Conservation (phyloP, 2,797 vertebrate species). For the Lutjanus argentimaculatus region DNA sequence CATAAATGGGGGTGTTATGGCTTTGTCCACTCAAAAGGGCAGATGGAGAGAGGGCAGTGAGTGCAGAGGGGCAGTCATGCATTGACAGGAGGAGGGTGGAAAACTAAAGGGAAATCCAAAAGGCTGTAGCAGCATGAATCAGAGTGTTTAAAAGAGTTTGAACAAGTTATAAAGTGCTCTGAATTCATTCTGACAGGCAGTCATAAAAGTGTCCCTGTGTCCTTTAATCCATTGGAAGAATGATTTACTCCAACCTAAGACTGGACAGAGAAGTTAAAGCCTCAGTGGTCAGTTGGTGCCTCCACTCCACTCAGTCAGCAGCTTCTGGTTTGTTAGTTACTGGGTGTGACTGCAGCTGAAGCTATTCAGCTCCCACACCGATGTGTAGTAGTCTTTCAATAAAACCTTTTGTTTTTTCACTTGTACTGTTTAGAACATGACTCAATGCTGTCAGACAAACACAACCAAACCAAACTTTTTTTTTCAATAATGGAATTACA, state of each 20-base stretch:
- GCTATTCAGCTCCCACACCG: conserved; percentile 13
- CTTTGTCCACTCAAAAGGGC: conserved; percentile 67
- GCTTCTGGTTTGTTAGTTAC: conserved; percentile 8
- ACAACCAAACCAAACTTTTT: neutral
- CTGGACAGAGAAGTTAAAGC: neutral
- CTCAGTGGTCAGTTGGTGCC: conserved; percentile 1
- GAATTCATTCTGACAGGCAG: neutral
- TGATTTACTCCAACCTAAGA: conserved; percentile 9
- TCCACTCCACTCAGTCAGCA: conserved; percentile 12
- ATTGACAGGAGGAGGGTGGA: conserved; percentile 34
- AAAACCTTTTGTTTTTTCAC: neutral
- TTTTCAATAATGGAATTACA: neutral
- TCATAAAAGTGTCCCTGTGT: neutral
- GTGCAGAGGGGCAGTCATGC: conserved; percentile 52
- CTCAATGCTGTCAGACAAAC: neutral
- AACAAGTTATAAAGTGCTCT: conserved; percentile 30
- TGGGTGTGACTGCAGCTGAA: conserved; percentile 14
- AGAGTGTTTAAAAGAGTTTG: conserved; percentile 9
- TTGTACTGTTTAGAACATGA: neutral
- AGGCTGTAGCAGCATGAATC: conserved; percentile 7
- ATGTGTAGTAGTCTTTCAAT: neutral
- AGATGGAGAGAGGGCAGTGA: conserved; percentile 61
- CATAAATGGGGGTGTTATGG: conserved; percentile 30
- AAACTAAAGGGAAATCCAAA: conserved; percentile 13
- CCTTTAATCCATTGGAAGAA: neutral